Evolutionary conservation across 2,888 invertebrate species (phyloP).

Genomic region (Limnephilus lunatus): DNA sequence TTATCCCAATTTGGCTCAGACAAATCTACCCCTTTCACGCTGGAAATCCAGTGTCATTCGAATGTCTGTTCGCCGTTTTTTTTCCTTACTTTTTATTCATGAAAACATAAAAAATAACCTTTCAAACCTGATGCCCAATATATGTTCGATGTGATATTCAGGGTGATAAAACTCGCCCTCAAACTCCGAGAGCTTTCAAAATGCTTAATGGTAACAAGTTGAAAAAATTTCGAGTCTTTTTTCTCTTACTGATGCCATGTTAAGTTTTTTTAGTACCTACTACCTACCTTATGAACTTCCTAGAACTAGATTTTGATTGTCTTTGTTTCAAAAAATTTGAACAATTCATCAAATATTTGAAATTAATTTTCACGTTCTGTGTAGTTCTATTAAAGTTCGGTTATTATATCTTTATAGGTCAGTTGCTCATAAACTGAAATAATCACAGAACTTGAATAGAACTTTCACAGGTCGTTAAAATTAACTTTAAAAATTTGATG

Average conservation of each 20-base stretch:
- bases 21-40: background rate
- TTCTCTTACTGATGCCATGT: background rate
- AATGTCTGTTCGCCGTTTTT: background rate
- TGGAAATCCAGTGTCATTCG: background rate
- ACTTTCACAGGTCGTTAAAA: no score
- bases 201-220: background rate
- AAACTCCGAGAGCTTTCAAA: background rate
- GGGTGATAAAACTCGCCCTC: background rate
- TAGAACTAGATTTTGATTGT: no score
- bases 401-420: no score
- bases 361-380: no score
- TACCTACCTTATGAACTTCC: no score
- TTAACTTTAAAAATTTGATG: no score
- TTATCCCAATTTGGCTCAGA: background rate
- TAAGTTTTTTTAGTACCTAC: no score
- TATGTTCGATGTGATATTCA: background rate
- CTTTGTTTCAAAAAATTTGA: no score
- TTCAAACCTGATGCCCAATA: background rate
- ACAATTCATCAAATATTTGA: no score
- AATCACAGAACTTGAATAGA: no score
- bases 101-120: background rate
- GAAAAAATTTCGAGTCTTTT: background rate
- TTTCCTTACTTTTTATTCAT: background rate
- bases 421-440: no score
- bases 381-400: no score